These are phyloP conservation scores for Neosilurus hyrtlii DNA, from an alignment of 2,797 vertebrate species.

Conservation along the genomic window DNA sequence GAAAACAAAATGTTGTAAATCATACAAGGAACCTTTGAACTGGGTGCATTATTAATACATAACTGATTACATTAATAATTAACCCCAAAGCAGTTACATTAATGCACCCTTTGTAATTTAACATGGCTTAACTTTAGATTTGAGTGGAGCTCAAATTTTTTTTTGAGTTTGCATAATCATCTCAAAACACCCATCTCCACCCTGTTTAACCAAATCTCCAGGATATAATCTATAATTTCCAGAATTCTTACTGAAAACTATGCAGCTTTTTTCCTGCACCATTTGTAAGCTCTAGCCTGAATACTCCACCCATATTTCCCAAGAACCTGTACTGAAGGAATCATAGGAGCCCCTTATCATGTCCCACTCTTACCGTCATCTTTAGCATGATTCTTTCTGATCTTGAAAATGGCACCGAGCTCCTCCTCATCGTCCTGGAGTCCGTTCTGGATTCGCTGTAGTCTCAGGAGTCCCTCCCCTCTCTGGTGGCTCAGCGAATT, in stretches of 20 bases:
- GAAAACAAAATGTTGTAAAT: too few relatives aligned
- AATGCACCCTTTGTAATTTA: too few relatives aligned
- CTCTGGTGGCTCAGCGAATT: conserved; percentile 94
- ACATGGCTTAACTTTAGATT: too few relatives aligned
- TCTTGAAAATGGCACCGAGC: conserved; percentile 93
- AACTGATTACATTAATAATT: too few relatives aligned
- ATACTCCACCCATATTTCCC: not conserved
- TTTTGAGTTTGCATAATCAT: not conserved
- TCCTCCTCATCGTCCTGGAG: conserved; percentile 87
- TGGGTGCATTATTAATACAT: too few relatives aligned
- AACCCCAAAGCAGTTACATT: too few relatives aligned
- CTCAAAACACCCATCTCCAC: not conserved
- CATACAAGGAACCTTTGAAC: too few relatives aligned
- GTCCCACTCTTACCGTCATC: conserved; percentile 79
- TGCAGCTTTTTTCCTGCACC: too few relatives aligned
- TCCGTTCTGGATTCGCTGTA: conserved; percentile 86
- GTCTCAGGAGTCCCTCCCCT: conserved; percentile 87
- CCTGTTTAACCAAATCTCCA: not conserved
- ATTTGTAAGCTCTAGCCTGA: not conserved
- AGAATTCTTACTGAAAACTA: not conserved
- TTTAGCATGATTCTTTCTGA: conserved; percentile 80
- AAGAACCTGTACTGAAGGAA: not conserved
- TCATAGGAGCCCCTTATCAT: not conserved
- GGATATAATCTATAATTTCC: not conserved
- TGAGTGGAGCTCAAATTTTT: too few relatives aligned